phyloP scores from a whole-genome alignment of 2,888 invertebrate species.

The Anoncus sp. region DNA sequence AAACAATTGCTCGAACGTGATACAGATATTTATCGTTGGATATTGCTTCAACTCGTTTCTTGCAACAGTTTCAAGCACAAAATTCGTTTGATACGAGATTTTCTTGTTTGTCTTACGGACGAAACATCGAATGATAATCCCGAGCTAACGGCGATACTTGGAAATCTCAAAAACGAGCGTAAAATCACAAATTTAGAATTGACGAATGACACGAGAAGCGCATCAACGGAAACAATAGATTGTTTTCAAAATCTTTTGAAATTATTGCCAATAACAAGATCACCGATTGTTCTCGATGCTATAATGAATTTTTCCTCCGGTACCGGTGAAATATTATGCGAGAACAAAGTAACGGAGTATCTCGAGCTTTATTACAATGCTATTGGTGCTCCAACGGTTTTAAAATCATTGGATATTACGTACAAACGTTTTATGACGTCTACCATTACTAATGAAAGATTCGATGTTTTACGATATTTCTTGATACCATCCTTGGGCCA shows the following conservation, averaged over 20 bases:
- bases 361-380: slow-evolving; percentile 71
- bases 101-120: slow-evolving; percentile 74
- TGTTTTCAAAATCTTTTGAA: slow-evolving; percentile 75
- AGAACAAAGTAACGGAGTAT: slow-evolving; percentile 64
- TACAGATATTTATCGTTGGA: slow-evolving; percentile 74
- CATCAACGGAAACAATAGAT: slow-evolving; percentile 65
- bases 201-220: slow-evolving; percentile 37
- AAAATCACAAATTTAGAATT: background rate
- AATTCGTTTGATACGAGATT: slow-evolving; percentile 72
- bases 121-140: slow-evolving; percentile 59
- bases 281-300: slow-evolving; percentile 71
- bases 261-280: slow-evolving; percentile 74
- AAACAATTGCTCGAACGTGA: slow-evolving; percentile 63
- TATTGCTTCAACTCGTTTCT: slow-evolving; percentile 69
- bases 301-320: slow-evolving; percentile 74
- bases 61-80: slow-evolving; percentile 71
- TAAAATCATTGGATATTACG: slow-evolving; percentile 71
- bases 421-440: slow-evolving; percentile 73
- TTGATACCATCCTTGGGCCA: slow-evolving; percentile 77
- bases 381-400: slow-evolving; percentile 65
- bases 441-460: slow-evolving; percentile 69
- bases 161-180: slow-evolving; percentile 63
- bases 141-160: slow-evolving; percentile 68
- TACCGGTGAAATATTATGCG: slow-evolving; percentile 67
- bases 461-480: slow-evolving; percentile 79